These are phyloP conservation scores for Myotis vivesi DNA, from an alignment of 2,797 vertebrate species.

Conservation along the genomic window DNA sequence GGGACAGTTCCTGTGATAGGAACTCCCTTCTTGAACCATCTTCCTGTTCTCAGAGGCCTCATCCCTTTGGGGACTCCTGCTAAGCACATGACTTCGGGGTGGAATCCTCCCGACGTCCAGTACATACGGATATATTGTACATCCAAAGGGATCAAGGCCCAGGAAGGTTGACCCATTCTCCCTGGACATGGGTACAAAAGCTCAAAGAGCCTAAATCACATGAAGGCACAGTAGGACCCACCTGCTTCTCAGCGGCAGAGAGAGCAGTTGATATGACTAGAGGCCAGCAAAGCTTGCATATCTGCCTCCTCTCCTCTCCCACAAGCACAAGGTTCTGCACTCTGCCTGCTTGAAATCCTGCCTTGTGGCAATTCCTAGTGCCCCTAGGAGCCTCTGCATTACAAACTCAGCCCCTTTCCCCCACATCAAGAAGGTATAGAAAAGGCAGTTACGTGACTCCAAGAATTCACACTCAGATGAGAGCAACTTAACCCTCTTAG, in stretches of 20 bases:
- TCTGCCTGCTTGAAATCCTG: conserved; percentile 38
- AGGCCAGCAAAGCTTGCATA: conserved; percentile 31
- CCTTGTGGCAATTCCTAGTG: not conserved
- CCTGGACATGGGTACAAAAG: not conserved
- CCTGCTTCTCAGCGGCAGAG: not conserved
- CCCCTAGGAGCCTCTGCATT: not conserved
- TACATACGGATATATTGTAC: not conserved
- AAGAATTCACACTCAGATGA: conserved; percentile 4
- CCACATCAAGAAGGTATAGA: not conserved
- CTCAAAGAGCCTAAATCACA: not conserved
- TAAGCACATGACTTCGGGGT: not conserved
- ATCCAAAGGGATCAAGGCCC: not conserved
- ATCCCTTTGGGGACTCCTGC: not conserved
- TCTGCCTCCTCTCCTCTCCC: conserved; percentile 41
- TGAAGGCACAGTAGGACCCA: not conserved
- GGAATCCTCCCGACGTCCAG: not conserved
- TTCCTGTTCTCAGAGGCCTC: not conserved
- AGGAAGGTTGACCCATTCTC: not conserved
- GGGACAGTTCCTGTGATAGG: not conserved
- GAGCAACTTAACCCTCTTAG: not conserved
- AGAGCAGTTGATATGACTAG: conserved; percentile 46
- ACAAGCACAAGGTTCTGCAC: not conserved
- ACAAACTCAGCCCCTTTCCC: not conserved
- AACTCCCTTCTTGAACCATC: not conserved
- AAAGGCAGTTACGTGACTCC: not conserved